These are phyloP conservation scores for Umimayanthus kanabou DNA, from an alignment of 92 coral and sea anemone species.

Conservation along the genomic window DNA sequence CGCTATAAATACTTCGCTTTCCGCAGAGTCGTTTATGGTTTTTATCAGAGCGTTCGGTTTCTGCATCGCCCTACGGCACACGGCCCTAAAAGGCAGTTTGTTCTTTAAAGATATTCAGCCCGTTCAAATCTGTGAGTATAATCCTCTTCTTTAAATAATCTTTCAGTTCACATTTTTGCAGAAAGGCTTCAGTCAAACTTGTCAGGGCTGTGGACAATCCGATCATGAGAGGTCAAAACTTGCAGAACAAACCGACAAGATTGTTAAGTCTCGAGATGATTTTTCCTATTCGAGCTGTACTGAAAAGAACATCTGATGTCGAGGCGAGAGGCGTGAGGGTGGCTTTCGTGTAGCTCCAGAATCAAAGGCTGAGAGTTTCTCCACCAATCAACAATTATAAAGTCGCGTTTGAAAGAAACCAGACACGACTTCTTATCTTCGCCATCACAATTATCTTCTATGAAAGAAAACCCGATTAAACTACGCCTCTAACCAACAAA, in stretches of 20 bases:
- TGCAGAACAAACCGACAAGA: not conserved
- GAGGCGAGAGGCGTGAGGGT: conserved; percentile 1
- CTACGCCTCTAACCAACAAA: not conserved
- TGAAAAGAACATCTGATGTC: not conserved
- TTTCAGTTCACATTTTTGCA: not conserved
- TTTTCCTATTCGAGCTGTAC: not conserved
- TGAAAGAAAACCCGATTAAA: conserved; percentile 47
- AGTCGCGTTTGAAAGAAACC: conserved; percentile 35
- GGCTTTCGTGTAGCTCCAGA: not conserved
- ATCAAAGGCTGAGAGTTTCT: not conserved
- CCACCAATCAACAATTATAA: conserved; percentile 31
- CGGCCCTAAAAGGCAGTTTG: not conserved
- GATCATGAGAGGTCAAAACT: not conserved
- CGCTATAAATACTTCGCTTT: conserved; percentile 23
- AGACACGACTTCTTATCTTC: conserved; percentile 32
- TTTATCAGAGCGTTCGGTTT: not conserved
- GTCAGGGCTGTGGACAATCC: conserved; percentile 5
- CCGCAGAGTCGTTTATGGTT: not conserved
- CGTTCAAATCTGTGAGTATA: not conserved
- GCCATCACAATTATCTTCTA: conserved; percentile 29
- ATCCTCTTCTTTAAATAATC: not conserved
- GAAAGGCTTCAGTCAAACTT: not conserved
- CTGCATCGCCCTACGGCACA: not conserved
- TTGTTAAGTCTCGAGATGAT: too few species aligned
- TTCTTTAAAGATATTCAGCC: not conserved